Evolutionary conservation across 2,888 invertebrate species (phyloP).

Genomic region (Phoenoteleia sp.): DNA sequence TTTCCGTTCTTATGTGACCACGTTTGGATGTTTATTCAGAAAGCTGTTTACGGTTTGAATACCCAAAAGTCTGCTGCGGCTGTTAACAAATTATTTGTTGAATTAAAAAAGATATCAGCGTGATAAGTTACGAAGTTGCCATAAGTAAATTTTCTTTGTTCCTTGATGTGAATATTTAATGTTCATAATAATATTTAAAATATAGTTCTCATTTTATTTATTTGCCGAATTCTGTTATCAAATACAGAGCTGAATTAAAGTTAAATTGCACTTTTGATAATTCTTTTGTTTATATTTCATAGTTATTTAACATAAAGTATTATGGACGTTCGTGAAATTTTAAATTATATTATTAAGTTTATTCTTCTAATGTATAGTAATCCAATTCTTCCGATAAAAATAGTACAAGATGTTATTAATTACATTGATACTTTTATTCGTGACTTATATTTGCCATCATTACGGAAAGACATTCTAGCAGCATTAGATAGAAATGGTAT

Average conservation of each 20-base stretch:
- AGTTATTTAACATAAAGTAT: no score
- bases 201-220: no score
- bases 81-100: constrained; percentile 15
- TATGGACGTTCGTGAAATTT: background rate
- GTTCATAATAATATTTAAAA: no score
- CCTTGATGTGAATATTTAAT: no score
- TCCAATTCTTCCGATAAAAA: constrained; percentile 10
- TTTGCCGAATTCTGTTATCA: no score
- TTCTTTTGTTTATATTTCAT: no score
- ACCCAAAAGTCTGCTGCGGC: background rate
- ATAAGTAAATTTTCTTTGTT: no score
- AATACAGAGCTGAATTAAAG: no score
- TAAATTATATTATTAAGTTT: background rate
- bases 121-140: background rate
- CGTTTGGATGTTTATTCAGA: constrained; percentile 8
- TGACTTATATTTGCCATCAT: constrained; percentile 9
- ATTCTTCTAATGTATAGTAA: constrained; percentile 7
- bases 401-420: constrained; percentile 10
- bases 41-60: constrained; percentile 2
- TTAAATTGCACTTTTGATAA: no score
- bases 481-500: background rate
- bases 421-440: constrained; percentile 13
- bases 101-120: background rate
- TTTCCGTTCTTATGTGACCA: constrained; percentile 22
- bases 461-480: background rate